Conservation (phyloP, 1,140 invertebrate species). For the Drosophila orosa region DNA sequence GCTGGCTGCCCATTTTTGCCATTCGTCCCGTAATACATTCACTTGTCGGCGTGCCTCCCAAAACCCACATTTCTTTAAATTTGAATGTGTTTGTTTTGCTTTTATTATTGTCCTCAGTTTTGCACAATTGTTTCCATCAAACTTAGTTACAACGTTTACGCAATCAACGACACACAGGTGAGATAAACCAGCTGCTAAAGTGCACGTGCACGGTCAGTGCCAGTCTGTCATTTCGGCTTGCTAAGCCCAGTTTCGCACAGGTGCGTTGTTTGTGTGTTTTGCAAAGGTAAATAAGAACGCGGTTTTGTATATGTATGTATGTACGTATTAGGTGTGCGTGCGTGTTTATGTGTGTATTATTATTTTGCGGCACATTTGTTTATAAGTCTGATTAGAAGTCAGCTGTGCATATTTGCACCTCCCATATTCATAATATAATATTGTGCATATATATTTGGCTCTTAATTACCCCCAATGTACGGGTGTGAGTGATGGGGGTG, state of each 20-base stretch:
- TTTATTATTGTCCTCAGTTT: conserved; percentile 23
- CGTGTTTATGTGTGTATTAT: not conserved
- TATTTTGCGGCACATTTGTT: conserved; percentile 32
- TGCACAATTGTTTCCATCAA: not conserved
- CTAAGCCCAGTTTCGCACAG: conserved; percentile 26
- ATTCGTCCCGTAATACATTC: too few species aligned
- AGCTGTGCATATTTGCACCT: conserved; percentile 71
- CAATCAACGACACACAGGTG: conserved; percentile 7
- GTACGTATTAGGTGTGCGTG: not conserved
- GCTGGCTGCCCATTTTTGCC: too few species aligned
- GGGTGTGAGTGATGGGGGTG: conserved; percentile 4
- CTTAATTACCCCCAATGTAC: conserved; percentile 26
- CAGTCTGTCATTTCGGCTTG: conserved; percentile 1
- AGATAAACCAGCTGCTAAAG: not conserved
- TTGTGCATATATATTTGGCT: conserved; percentile 22
- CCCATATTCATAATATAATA: conserved; percentile 36
- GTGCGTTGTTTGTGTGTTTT: conserved; percentile 20
- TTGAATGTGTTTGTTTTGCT: conserved; percentile 51
- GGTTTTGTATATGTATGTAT: not conserved
- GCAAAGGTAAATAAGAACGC: conserved; percentile 31
- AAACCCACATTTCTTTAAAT: conserved; percentile 29
- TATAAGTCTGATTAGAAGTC: conserved; percentile 64
- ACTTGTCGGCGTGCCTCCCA: conserved; percentile 21
- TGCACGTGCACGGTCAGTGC: not conserved
- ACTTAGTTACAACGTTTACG: conserved; percentile 11